phyloP scores from a whole-genome alignment of 2,113 vertebrate species.

The Cheilinus undulatus region DNA sequence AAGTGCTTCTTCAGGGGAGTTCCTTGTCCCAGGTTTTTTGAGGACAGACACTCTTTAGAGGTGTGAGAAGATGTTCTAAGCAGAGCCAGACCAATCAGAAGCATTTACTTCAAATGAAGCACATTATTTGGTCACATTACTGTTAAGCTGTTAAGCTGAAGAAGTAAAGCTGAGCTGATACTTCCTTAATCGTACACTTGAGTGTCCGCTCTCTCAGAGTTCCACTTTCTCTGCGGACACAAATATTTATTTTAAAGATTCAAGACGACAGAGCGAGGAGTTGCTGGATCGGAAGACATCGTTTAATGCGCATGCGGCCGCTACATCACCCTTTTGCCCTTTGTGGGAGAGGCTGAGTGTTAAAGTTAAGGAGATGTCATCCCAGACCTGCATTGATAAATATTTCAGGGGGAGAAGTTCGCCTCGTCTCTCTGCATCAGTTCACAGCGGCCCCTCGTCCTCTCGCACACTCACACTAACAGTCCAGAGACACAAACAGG shows the following conservation, averaged over 20 bases:
- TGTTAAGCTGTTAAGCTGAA: background rate
- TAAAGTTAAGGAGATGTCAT: constrained; percentile 63
- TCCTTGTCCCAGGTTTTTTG: background rate
- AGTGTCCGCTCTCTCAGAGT: background rate
- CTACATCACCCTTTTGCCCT: constrained; percentile 54
- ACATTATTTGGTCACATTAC: constrained; percentile 26
- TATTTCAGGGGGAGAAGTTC: constrained; percentile 72
- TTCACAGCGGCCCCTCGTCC: constrained; percentile 49
- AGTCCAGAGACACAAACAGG: constrained; percentile 45
- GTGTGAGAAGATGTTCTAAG: background rate
- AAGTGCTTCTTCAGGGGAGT: background rate
- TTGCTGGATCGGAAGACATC: constrained; percentile 47
- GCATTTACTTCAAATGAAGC: constrained; percentile 11
- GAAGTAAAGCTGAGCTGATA: constrained; percentile 13
- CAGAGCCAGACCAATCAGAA: background rate
- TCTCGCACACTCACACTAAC: constrained; percentile 36
- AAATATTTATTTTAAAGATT: constrained; percentile 1
- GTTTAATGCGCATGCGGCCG: constrained; percentile 47
- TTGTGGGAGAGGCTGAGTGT: constrained; percentile 43
- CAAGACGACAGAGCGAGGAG: constrained; percentile 15
- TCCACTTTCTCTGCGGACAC: constrained; percentile 23
- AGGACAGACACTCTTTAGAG: background rate
- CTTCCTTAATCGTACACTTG: background rate
- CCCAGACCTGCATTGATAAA: constrained; percentile 57
- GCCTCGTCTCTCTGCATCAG: constrained; percentile 74